A percentile compares a stretch with the other conserved stretches of the same genome.
These are phyloP conservation scores for Dicranocentrus wangi DNA, from an alignment of 2,888 invertebrate species.

Conservation along the genomic window DNA sequence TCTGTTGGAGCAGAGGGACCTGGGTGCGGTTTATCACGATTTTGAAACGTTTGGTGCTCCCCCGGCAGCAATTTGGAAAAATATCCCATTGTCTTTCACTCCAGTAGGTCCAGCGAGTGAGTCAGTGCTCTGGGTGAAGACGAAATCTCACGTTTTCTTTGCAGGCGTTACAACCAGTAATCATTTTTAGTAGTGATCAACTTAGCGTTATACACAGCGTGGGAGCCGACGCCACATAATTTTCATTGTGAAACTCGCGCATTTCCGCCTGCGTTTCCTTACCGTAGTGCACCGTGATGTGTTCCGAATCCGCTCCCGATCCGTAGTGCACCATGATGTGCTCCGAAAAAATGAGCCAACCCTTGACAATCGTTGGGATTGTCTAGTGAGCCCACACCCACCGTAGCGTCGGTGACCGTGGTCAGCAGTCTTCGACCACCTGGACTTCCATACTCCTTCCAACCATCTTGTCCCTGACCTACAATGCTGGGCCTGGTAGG, in stretches of 20 bases:
- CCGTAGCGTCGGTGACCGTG: slow-evolving; percentile 26
- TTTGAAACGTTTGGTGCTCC: too few species aligned
- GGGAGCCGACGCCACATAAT: slow-evolving; percentile 17
- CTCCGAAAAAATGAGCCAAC: slow-evolving; percentile 59
- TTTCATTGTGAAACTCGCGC: neutral
- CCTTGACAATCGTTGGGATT: slow-evolving; percentile 38
- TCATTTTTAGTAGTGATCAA: neutral
- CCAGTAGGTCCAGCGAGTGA: slow-evolving; percentile 4
- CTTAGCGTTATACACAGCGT: slow-evolving; percentile 14
- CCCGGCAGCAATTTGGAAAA: too few species aligned
- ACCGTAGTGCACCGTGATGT: slow-evolving; percentile 29
- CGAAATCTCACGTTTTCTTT: neutral
- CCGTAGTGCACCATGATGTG: slow-evolving; percentile 64
- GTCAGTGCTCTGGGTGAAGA: slow-evolving; percentile 1
- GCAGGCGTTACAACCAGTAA: too few species aligned
- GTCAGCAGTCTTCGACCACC: too few species aligned
- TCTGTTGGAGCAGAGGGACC: too few species aligned
- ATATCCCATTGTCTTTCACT: too few species aligned
- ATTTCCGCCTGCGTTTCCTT: neutral
- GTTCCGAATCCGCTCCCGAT: slow-evolving; percentile 14
- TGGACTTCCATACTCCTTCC: too few species aligned
- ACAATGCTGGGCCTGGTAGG: too few species aligned
- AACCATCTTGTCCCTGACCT: too few species aligned
- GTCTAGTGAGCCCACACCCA: slow-evolving; percentile 32
- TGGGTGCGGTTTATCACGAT: too few species aligned